phyloP scores from a whole-genome alignment of 1,140 invertebrate genomes.

The Sesamia nonagrioides region DNA sequence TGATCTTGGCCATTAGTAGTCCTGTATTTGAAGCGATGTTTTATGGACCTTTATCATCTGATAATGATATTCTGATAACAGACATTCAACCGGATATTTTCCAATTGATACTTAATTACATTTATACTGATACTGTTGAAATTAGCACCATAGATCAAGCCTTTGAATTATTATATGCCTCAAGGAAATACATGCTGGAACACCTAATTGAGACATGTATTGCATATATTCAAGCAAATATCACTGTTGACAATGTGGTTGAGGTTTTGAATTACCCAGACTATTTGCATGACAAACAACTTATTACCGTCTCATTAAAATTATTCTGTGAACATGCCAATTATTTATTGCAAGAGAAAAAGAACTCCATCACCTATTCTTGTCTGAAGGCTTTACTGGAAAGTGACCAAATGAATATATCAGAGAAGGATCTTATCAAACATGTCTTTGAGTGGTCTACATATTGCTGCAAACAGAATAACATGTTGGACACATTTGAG shows the following conservation, averaged over 20 bases:
- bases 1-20: conserved; percentile 90
- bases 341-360: conserved; percentile 82
- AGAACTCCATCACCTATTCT: conserved; percentile 80
- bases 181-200: conserved; percentile 88
- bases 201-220: conserved; percentile 85
- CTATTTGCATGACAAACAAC: conserved; percentile 83
- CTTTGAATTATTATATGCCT: conserved; percentile 88
- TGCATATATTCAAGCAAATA: conserved; percentile 83
- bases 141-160: conserved; percentile 86
- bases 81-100: conserved; percentile 88
- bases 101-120: conserved; percentile 87
- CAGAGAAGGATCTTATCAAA: conserved; percentile 84
- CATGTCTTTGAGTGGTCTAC: conserved; percentile 85
- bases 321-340: conserved; percentile 85
- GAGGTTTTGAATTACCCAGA: conserved; percentile 87
- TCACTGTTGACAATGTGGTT: conserved; percentile 87
- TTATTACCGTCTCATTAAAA: conserved; percentile 80
- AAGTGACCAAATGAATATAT: conserved; percentile 81
- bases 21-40: conserved; percentile 94
- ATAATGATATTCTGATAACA: conserved; percentile 82
- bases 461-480: conserved; percentile 81
- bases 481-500: conserved; percentile 68
- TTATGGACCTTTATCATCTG: conserved; percentile 89
- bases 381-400: conserved; percentile 84
- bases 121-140: conserved; percentile 87